Base-by-base conservation (phyloP, 2,888 invertebrate species). In the Spodoptera picta region DNA sequence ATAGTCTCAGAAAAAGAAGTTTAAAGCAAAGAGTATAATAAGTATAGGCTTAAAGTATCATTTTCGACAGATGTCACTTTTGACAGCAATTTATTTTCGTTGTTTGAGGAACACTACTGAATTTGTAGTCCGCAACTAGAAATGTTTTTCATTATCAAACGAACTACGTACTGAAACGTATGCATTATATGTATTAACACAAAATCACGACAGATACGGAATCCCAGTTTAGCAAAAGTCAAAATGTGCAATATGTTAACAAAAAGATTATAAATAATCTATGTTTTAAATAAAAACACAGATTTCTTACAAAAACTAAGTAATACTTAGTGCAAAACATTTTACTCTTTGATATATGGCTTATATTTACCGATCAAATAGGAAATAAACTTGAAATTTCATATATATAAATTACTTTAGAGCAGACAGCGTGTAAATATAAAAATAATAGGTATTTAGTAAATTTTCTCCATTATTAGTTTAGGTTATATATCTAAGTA, bases 191-290 rank as follows among this genome's bases (percentile, higher is more conserved):
- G 19, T 19, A 31, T 50, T 44, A 6, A 60, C 55, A 69, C 55
- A 63, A 58, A 36, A 68, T 49, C 27, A 31, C 42, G 55, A 70
- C 51, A 61, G 45, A 65, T 54, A 65, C 44, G 56, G 43, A 64
- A 69, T 69, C 76, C 76, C 73, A 74, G 71, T 70, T 77, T 67
- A 67, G 72, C 55, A 60, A 67, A 83, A 81, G 75, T 85, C 87
- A 87, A 87, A 87, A 85, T 1, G 19, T 19, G 19, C 19, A 19
- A 87, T 58, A 60, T 56, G 19, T 64, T 58, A 31, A 47, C 52
- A 50, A 65, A 14, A 52, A 58, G 44, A 60, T 62, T 19, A 60
- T 62, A 24, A n/a, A 19, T 61, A 54, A 48, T 46, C 27, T 62
- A 51, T 52, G 42, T 42, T 41, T 49, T 63, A 43, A 44, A 0